A percentile compares a stretch with the other conserved stretches of the same genome.
Evolutionary conservation across 1,140 invertebrate species (phyloP).

Genomic region (Telenomus remus): DNA sequence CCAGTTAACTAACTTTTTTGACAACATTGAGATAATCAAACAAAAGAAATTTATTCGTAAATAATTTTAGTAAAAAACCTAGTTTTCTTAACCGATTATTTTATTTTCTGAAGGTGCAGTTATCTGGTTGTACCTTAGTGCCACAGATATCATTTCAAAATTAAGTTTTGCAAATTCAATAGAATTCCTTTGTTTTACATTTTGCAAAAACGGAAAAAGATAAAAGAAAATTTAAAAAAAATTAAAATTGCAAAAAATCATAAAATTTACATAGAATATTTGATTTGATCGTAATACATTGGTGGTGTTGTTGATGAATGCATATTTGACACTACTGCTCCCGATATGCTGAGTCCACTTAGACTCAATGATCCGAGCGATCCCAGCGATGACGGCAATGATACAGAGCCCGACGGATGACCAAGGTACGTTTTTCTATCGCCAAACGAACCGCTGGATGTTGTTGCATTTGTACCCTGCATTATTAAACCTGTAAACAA

Average conservation of each 20-base stretch:
- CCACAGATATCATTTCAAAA: too few species aligned
- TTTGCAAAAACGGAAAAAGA: too few species aligned
- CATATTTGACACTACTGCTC: slow-evolving; percentile 60
- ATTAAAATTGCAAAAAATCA: background rate
- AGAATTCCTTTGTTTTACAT: too few species aligned
- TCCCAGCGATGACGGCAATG: slow-evolving; percentile 61
- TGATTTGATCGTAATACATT: slow-evolving; percentile 72
- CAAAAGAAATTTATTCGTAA: too few species aligned
- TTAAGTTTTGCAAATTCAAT: too few species aligned
- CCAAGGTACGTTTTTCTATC: slow-evolving; percentile 70
- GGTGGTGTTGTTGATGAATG: slow-evolving; percentile 55
- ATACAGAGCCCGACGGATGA: slow-evolving; percentile 63
- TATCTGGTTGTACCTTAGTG: too few species aligned
- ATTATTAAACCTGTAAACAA: slow-evolving; percentile 31
- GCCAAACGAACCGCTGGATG: slow-evolving; percentile 2
- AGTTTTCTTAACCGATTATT: too few species aligned
- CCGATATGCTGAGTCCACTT: slow-evolving; percentile 63
- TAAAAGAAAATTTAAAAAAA: too few species aligned
- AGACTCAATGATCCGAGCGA: slow-evolving; percentile 67
- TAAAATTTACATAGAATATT: slow-evolving; percentile 66
- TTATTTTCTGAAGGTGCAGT: too few species aligned
- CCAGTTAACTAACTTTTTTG: too few species aligned
- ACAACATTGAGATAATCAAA: too few species aligned
- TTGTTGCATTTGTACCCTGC: slow-evolving; percentile 23
- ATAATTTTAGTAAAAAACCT: too few species aligned